Evolutionary conservation across 2,888 invertebrate genomes (phyloP).

Genomic region (Pandemis cinnamomeana): DNA sequence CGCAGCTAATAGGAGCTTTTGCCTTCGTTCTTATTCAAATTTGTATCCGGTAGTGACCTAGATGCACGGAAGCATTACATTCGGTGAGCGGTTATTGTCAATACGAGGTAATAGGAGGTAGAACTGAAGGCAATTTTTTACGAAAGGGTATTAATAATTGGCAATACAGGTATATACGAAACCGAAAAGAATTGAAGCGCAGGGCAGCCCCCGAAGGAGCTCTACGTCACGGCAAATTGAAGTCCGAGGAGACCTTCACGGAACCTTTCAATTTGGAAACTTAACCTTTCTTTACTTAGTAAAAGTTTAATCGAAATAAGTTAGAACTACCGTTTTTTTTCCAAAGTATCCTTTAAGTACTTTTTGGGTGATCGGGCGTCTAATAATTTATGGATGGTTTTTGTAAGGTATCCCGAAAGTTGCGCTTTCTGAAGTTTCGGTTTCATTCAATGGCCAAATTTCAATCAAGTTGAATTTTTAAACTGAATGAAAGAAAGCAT

Average conservation of each 20-base stretch:
- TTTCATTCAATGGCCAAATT: background rate
- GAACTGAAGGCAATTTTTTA: background rate
- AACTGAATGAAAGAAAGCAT: background rate
- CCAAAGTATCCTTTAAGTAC: constrained; percentile 8
- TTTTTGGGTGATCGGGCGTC: background rate
- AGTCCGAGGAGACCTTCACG: constrained; percentile 11
- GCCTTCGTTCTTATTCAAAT: constrained; percentile 7
- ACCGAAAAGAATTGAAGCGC: background rate
- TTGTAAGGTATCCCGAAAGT: constrained; percentile 13
- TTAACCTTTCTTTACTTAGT: constrained; percentile 16
- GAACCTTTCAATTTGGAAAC: constrained; percentile 24
- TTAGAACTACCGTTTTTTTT: constrained; percentile 12
- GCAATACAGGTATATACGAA: background rate
- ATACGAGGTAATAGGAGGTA: background rate
- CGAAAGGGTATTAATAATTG: constrained; percentile 8
- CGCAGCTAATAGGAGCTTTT: constrained; percentile 12
- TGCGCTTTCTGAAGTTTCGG: background rate
- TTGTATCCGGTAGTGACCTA: constrained; percentile 9
- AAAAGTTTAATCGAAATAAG: constrained; percentile 29
- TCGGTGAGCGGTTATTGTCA: background rate
- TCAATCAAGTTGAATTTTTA: background rate
- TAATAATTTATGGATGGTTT: constrained; percentile 6
- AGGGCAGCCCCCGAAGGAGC: background rate
- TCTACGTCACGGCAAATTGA: constrained; percentile 8
- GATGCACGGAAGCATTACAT: constrained; percentile 1